These are phyloP conservation scores for Lethenteron camtschaticum DNA, from an alignment of 2,113 vertebrate species.

Conservation along the genomic window DNA sequence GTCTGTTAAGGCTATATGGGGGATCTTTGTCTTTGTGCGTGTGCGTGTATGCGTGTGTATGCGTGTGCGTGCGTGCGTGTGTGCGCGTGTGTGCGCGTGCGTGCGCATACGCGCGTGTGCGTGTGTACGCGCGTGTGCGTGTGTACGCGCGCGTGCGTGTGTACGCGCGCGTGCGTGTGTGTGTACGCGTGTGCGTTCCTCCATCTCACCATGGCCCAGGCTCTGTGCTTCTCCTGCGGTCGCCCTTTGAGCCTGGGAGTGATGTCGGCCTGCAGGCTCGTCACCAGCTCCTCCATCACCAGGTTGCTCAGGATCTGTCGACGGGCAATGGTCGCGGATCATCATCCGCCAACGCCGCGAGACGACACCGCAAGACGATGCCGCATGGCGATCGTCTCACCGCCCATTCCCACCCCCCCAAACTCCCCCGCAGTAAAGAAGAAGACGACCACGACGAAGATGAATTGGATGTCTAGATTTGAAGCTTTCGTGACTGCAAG, in stretches of 20 bases:
- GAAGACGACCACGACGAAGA: too few species aligned
- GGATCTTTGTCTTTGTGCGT: not conserved
- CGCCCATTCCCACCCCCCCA: not conserved
- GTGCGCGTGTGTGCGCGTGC: not conserved
- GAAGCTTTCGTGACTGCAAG: too few species aligned
- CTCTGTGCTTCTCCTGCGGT: slow-evolving; percentile 44
- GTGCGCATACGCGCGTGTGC: not conserved
- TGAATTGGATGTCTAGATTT: too few species aligned
- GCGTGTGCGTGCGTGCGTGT: not conserved
- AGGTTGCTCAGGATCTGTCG: slow-evolving; percentile 62
- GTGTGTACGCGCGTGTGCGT: not conserved
- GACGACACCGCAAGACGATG: too few species aligned
- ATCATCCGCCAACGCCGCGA: not conserved
- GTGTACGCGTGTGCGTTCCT: not conserved
- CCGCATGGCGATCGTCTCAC: not conserved
- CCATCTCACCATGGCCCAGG: slow-evolving; percentile 54
- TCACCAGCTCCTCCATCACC: slow-evolving; percentile 68
- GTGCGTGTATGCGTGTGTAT: not conserved
- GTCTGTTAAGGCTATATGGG: too few species aligned
- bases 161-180: not conserved
- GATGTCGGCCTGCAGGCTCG: slow-evolving; percentile 45
- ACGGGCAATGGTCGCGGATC: not conserved
- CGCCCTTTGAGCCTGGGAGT: slow-evolving; percentile 60
- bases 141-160: not conserved
- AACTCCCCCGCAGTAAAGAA: not conserved